Evolutionary conservation across 1,140 invertebrate genomes (phyloP), one percentile per base, ranked within the genome.

Genomic region (Teleogryllus occipitalis): DNA sequence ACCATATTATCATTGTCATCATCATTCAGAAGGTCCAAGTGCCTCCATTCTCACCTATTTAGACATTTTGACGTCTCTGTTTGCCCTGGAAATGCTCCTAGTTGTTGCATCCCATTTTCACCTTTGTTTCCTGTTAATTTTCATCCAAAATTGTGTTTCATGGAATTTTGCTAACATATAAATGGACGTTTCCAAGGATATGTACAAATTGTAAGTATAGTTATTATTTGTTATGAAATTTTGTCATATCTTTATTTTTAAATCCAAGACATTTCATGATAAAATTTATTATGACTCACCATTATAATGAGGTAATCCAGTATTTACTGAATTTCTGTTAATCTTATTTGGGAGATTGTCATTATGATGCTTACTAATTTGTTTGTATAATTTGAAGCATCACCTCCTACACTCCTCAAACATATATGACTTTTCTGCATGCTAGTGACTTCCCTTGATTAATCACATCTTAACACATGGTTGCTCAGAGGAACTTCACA

Each of bases 81-180:
- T 14, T 4, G 14, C 76, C 47, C 12, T n/a, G 12, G 21, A 54
- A 54, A 46, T 77, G 76, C 54, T 14, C 78, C 78, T 27, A 73
- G 27, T 48, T 79, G 46, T 79, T 39, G 65, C n/a, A 73, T 48
- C 73, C 74, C n/a, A 47, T 79, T 79, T 79, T 79, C 27, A 79
- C 78, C 74, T 79, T 79, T 65, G 47, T 79, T 74, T 75, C 78
- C 78, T 79, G 78, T 79, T 79, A 65, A 74, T 79, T 77, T 79
- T 79, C 75, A 80, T 77, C 78, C 80, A 80, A 81, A 65, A 77
- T 80, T 81, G 81, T 81, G 81, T 81, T 81, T 80, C 78, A 81
- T 81, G 81, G 79, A 78, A 81, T 80, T 81, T 78, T 81, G 81
- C 81, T 76, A 81, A 77, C 80, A 72, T 79, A 74, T 79, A 47